Evolutionary conservation across 2,113 vertebrate species (phyloP).

Genomic region (Pelobates fuscus): DNA sequence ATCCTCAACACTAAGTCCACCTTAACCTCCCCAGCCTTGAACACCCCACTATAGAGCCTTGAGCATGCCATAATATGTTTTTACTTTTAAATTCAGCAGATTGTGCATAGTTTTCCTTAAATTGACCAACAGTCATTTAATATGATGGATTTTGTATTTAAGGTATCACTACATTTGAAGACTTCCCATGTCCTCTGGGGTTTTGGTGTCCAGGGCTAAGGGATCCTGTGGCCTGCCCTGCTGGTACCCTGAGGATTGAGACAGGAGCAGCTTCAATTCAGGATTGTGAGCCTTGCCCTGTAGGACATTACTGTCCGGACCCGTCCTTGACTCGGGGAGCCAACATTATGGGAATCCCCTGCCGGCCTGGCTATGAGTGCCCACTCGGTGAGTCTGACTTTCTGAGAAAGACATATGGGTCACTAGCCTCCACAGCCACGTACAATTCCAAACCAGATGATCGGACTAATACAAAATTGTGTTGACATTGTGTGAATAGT

Average conservation of each 20-base stretch:
- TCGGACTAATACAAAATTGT: too few species aligned
- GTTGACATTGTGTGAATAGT: too few species aligned
- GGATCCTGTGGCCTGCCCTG: slow-evolving; percentile 75
- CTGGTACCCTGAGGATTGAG: slow-evolving; percentile 75
- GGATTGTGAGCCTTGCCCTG: slow-evolving; percentile 77
- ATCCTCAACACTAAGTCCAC: not conserved
- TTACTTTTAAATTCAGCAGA: too few species aligned
- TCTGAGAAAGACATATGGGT: not conserved
- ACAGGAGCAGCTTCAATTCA: slow-evolving; percentile 72
- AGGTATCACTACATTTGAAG: slow-evolving; percentile 76
- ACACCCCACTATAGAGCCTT: too few species aligned
- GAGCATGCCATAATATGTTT: too few species aligned
- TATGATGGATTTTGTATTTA: too few species aligned
- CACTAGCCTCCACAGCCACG: too few species aligned
- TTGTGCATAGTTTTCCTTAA: too few species aligned
- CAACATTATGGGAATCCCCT: slow-evolving; percentile 76
- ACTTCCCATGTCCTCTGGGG: slow-evolving; percentile 77
- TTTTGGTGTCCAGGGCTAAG: slow-evolving; percentile 85
- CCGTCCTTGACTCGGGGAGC: slow-evolving; percentile 66
- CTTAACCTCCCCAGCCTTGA: too few species aligned
- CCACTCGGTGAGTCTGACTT: slow-evolving; percentile 72
- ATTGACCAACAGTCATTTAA: too few species aligned
- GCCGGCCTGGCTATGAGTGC: slow-evolving; percentile 82
- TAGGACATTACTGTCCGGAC: slow-evolving; percentile 81
- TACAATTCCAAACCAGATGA: too few species aligned